Percentiles rank a stretch among this genome's conserved stretches.
These are phyloP conservation scores for Leptosomus discolor DNA, from an alignment of 2,113 vertebrate genomes.

Conservation along the genomic window DNA sequence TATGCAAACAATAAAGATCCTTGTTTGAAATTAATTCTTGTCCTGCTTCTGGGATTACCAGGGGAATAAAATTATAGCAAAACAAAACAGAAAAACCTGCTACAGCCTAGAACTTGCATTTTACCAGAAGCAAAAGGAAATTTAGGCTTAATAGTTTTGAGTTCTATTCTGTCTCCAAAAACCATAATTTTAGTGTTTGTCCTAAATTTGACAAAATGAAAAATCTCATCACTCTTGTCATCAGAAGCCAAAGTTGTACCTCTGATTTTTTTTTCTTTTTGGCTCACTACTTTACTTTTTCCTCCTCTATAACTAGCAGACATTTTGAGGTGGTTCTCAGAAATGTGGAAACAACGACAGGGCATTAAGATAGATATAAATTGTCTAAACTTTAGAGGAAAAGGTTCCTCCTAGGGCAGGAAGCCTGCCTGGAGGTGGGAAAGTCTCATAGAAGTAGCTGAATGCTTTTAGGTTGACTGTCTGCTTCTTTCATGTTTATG, in stretches of 20 bases:
- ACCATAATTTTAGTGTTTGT: neutral
- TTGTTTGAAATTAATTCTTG: constrained; percentile 57
- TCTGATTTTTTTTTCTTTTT: neutral
- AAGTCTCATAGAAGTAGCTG: neutral
- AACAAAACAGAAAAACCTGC: constrained; percentile 46
- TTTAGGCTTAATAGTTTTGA: constrained; percentile 6
- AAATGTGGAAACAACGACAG: neutral
- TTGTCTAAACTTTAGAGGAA: neutral
- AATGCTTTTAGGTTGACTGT: neutral
- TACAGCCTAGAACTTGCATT: constrained; percentile 34
- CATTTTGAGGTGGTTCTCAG: neutral
- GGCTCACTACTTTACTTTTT: neutral
- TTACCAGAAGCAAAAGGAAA: constrained; percentile 42
- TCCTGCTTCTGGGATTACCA: constrained; percentile 57
- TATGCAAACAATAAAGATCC: constrained; percentile 53
- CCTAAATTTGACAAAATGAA: constrained; percentile 36
- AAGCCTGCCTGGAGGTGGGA: neutral
- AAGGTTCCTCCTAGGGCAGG: neutral
- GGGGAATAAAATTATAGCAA: constrained; percentile 51
- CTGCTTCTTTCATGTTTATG: neutral
- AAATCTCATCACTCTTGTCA: neutral
- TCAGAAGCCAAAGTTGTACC: neutral
- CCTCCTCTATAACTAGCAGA: neutral
- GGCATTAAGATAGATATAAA: neutral
- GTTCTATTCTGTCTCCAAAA: constrained; percentile 8